Percentiles rank a stretch among this genome's conserved stretches.
These are phyloP conservation scores for Lacerta agilis DNA, from an alignment of 2,797 vertebrate species.

Conservation along the genomic window DNA sequence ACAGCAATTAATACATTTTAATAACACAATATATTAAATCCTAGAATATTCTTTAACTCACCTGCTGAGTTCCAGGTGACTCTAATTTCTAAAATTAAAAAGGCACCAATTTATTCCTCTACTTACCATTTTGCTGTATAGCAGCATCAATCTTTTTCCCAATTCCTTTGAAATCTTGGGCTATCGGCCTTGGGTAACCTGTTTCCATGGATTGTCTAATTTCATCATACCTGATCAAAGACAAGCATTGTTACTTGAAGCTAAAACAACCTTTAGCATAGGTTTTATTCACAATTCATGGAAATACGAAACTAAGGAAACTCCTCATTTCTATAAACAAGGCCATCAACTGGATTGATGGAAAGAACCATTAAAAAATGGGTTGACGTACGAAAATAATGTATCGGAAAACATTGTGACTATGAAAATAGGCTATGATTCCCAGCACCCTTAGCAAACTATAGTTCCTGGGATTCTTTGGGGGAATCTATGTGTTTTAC, in stretches of 20 bases:
- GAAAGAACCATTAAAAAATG: not conserved
- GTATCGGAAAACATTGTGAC: too few relatives aligned
- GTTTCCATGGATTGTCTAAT: slow-evolving; percentile 76
- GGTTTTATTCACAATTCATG: not conserved
- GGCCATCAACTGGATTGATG: not conserved
- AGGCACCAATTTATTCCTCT: not conserved
- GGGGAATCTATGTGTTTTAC: too few relatives aligned
- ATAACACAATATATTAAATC: not conserved
- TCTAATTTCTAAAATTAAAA: not conserved
- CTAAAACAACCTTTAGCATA: too few relatives aligned
- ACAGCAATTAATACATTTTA: not conserved
- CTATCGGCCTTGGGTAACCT: slow-evolving; percentile 77
- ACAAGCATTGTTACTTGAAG: not conserved
- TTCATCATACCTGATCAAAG: slow-evolving; percentile 83
- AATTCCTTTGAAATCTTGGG: slow-evolving; percentile 75
- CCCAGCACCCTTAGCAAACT: too few relatives aligned
- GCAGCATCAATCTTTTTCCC: slow-evolving; percentile 79
- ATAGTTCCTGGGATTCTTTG: too few relatives aligned
- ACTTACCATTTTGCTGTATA: slow-evolving; percentile 82
- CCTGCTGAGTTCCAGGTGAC: not conserved
- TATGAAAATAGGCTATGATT: too few relatives aligned
- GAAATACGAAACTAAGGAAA: too few relatives aligned
- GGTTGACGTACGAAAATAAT: too few relatives aligned
- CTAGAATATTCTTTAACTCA: not conserved
- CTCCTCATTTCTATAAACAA: not conserved